These are phyloP conservation scores for Diaprepes abbreviatus DNA, from an alignment of 2,888 invertebrate species.

Conservation along the genomic window DNA sequence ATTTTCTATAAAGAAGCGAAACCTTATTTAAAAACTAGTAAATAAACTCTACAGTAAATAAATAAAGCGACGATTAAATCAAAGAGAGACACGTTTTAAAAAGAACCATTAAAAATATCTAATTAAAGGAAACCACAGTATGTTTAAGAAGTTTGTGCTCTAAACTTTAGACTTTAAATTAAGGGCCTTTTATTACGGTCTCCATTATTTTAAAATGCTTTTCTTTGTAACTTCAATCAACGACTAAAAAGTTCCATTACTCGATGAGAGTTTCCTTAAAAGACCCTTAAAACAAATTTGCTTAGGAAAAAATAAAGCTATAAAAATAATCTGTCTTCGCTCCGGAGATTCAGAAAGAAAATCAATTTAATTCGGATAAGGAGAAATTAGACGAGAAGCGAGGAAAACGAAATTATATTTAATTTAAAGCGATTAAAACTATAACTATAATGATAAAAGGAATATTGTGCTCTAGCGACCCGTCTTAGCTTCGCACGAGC, in stretches of 20 bases:
- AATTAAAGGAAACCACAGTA: no score
- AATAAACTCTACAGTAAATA: no score
- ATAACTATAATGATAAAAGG: neutral
- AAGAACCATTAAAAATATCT: no score
- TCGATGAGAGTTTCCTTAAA: constrained; percentile 30
- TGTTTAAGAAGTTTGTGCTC: neutral
- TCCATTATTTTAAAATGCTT: constrained; percentile 36
- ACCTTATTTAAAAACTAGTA: no score
- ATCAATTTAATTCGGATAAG: constrained; percentile 15
- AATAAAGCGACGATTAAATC: no score
- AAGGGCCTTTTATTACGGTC: constrained; percentile 32
- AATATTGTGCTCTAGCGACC: no score
- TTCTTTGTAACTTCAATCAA: constrained; percentile 21
- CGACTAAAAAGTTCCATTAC: constrained; percentile 39
- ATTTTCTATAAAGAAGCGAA: no score
- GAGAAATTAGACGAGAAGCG: neutral
- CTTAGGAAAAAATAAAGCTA: constrained; percentile 20
- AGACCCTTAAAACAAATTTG: constrained; percentile 33
- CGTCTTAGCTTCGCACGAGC: no score
- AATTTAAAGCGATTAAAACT: neutral
- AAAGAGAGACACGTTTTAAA: no score
- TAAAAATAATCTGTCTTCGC: constrained; percentile 36
- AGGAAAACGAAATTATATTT: neutral
- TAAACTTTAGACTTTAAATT: constrained; percentile 30
- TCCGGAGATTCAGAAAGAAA: constrained; percentile 14